phyloP scores from a whole-genome alignment of 2,797 vertebrate species.

The Muscicapa comitata region DNA sequence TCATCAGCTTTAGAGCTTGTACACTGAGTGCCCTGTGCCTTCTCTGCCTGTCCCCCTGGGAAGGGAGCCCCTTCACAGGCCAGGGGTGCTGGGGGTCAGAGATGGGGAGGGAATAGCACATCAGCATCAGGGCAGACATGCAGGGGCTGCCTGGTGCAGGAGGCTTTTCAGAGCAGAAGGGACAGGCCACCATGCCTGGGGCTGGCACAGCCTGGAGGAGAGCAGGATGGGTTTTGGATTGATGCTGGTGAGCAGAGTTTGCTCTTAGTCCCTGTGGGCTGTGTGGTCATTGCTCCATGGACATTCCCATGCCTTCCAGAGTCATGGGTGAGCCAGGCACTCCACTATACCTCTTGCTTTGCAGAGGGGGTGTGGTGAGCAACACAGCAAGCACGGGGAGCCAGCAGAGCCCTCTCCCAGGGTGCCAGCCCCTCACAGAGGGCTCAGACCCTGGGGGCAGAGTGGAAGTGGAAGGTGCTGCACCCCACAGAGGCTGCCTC shows the following conservation, averaged over 20 bases:
- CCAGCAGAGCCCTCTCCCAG: not conserved
- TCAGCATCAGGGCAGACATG: not conserved
- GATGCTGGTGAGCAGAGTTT: not conserved
- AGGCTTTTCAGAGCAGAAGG: not conserved
- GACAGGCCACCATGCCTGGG: not conserved
- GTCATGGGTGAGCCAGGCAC: not conserved
- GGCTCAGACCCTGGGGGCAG: not conserved
- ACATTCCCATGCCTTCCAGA: not conserved
- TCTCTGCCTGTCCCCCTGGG: not conserved
- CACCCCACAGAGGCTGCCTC: not conserved
- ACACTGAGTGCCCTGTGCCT: not conserved
- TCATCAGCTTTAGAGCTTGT: not conserved
- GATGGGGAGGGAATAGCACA: not conserved
- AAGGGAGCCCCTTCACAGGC: not conserved
- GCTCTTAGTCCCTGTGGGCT: not conserved
- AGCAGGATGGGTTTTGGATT: not conserved
- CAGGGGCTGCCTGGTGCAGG: not conserved
- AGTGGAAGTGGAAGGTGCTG: not conserved
- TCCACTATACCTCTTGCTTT: not conserved
- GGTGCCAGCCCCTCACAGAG: not conserved
- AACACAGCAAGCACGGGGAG: not conserved
- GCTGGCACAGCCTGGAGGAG: not conserved
- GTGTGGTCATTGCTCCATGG: rapidly evolving
- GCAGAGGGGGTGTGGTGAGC: not conserved
- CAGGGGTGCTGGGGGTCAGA: not conserved